Base-by-base conservation (phyloP, 2,113 vertebrate species). In the Toxostoma redivivum region DNA sequence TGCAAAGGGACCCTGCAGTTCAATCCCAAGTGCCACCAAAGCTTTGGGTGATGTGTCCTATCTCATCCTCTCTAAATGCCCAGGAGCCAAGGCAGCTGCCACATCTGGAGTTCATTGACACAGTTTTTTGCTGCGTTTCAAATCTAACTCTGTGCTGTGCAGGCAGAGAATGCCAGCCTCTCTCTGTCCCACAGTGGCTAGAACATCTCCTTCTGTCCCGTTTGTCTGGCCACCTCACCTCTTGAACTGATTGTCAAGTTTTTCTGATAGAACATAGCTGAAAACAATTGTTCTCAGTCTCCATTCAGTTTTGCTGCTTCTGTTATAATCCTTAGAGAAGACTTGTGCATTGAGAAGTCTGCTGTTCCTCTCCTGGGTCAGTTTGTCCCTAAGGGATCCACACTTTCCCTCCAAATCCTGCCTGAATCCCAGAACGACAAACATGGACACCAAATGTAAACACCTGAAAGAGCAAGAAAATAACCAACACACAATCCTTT, bases 401-500 rank as follows among this genome's bases (percentile, higher is more conserved):
- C 13, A 58, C 30, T 84, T 88, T 38, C 61, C 90, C 73, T 96
- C 85, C 61, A 71, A 85, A 56, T 22, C 33, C 53, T 84, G 65
- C 78, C 57, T 57, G 37, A 87, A 60, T 71, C n/a, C 65, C 77
- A 71, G 61, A 38, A 84, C 6, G 44, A 81, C 2, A 10, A 71
- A 87, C 1, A 2, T 3, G 73, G 47, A 44, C 70, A 67, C 54
- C 33, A 57, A 88, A 88, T 28, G 47, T 64, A 95, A 93, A 91
- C 71, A 94, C 12, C 45, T 62, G 50, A 96, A 95, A 89, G 89
- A 94, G 83, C 71, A 94, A 81, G 89, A 88, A 94, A 95, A 95
- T 38, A 93, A 77, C 30, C 66, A 87, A 11, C 50, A 17, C 61
- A 91, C 51, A 90, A 50, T 70, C 84, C 57, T 54, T 33, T 82